These are phyloP conservation scores for Orchestia grillus DNA, from an alignment of 1,140 invertebrate species.

Conservation along the genomic window DNA sequence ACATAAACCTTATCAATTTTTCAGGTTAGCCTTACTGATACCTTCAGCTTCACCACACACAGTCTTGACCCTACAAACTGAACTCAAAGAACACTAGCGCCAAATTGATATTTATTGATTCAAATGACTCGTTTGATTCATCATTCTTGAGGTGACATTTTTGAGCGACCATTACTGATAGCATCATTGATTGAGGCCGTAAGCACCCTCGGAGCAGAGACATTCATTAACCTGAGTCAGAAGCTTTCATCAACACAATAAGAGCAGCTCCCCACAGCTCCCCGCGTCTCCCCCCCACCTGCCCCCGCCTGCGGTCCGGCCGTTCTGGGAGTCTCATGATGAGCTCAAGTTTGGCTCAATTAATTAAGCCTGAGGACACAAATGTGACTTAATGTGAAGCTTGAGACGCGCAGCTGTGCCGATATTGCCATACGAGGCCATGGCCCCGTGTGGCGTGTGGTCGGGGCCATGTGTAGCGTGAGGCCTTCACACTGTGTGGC, in stretches of 20 bases:
- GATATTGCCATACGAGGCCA: conserved; percentile 17
- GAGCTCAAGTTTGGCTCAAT: conserved; percentile 43
- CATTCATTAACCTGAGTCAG: conserved; percentile 37
- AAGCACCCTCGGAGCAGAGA: background rate
- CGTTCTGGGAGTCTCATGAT: conserved; percentile 28
- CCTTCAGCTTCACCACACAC: background rate
- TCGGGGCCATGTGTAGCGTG: background rate
- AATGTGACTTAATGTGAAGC: conserved; percentile 53
- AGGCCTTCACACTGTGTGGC: background rate
- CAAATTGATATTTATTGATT: background rate
- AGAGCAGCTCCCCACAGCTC: background rate
- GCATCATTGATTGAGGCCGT: background rate
- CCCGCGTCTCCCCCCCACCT: background rate
- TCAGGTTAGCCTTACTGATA: background rate
- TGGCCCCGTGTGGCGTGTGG: background rate
- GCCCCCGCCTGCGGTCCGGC: background rate
- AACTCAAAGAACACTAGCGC: background rate
- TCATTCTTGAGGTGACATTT: background rate
- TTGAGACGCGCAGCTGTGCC: conserved; percentile 53
- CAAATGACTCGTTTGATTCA: too few relatives aligned
- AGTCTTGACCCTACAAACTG: background rate
- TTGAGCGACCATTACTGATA: background rate
- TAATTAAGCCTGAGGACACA: conserved; percentile 51
- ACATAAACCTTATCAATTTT: background rate
- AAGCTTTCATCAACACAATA: conserved; percentile 25